Percentiles rank a stretch among this genome's conserved stretches.
Conservation (phyloP, 2,888 invertebrate species). For the Papilio elwesi region DNA sequence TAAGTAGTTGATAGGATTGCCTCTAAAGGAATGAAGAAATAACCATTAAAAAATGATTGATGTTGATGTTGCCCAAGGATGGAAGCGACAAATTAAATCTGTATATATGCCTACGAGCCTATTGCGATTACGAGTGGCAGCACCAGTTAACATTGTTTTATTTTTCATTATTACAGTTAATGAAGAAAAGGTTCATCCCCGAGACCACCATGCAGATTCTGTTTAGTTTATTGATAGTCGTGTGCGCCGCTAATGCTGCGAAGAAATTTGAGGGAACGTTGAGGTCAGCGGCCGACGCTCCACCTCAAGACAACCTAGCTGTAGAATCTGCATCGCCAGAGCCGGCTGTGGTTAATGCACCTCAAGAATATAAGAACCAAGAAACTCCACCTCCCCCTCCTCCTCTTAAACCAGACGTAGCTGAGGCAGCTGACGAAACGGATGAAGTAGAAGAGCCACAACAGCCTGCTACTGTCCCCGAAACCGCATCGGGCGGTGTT, state of each 20-base stretch:
- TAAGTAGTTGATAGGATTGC: constrained; percentile 1
- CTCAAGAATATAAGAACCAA: constrained; percentile 75
- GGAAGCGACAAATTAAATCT: too few species aligned
- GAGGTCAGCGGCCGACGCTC: constrained; percentile 78
- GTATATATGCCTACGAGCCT: too few species aligned
- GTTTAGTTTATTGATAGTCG: constrained; percentile 75
- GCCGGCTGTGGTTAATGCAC: constrained; percentile 74
- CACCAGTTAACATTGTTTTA: constrained; percentile 53
- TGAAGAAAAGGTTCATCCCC: constrained; percentile 74
- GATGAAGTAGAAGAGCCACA: constrained; percentile 49
- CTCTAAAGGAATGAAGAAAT: constrained; percentile 1
- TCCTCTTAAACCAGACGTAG: constrained; percentile 56
- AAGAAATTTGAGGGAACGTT: constrained; percentile 79
- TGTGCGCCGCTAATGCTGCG: constrained; percentile 74
- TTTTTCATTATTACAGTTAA: constrained; percentile 79
- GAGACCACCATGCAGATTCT: constrained; percentile 76
- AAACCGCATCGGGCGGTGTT: constrained; percentile 75
- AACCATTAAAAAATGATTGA: constrained; percentile 2
- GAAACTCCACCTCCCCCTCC: constrained; percentile 70
- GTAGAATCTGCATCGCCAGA: constrained; percentile 77
- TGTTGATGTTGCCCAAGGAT: not conserved
- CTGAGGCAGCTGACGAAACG: constrained; percentile 50
- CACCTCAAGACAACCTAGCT: constrained; percentile 78
- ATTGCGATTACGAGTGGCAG: not conserved
- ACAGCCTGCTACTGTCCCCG: constrained; percentile 64